Evolutionary conservation across 2,797 vertebrate species (phyloP).

Genomic region (Craterocephalus amniculus): DNA sequence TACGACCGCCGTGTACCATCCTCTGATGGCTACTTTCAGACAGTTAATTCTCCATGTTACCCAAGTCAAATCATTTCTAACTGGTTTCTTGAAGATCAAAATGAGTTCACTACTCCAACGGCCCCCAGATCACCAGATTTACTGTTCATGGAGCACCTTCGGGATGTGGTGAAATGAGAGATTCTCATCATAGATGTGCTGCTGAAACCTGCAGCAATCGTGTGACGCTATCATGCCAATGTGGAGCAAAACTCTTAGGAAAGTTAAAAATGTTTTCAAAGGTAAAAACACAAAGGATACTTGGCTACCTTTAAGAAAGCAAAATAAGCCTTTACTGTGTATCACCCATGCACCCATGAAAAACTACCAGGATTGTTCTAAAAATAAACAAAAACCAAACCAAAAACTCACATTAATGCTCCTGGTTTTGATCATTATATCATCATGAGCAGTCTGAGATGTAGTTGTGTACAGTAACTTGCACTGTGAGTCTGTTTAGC

Average conservation of each 20-base stretch:
- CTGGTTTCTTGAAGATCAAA: too few relatives aligned
- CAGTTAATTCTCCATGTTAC: too few relatives aligned
- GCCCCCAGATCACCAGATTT: too few relatives aligned
- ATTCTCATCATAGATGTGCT: conserved; percentile 50
- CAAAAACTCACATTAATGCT: conserved; percentile 22
- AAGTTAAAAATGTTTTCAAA: neutral
- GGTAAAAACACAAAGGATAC: neutral
- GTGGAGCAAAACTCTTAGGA: neutral
- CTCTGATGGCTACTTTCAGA: too few relatives aligned
- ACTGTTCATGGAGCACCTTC: neutral
- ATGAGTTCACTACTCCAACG: too few relatives aligned
- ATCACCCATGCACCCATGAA: neutral
- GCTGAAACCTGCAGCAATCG: conserved; percentile 51
- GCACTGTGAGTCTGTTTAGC: conserved; percentile 27
- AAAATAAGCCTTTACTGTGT: neutral
- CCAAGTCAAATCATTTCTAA: too few relatives aligned
- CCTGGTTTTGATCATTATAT: conserved; percentile 15
- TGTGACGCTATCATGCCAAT: conserved; percentile 27
- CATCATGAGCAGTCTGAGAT: conserved; percentile 23
- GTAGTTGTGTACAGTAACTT: conserved; percentile 18
- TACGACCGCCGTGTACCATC: too few relatives aligned
- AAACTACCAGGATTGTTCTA: neutral
- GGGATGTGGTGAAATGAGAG: conserved; percentile 3
- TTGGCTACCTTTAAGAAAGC: neutral
- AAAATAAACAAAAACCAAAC: neutral